Evolutionary conservation across 2,797 vertebrate species (phyloP).

Genomic region (Tinamus major): DNA sequence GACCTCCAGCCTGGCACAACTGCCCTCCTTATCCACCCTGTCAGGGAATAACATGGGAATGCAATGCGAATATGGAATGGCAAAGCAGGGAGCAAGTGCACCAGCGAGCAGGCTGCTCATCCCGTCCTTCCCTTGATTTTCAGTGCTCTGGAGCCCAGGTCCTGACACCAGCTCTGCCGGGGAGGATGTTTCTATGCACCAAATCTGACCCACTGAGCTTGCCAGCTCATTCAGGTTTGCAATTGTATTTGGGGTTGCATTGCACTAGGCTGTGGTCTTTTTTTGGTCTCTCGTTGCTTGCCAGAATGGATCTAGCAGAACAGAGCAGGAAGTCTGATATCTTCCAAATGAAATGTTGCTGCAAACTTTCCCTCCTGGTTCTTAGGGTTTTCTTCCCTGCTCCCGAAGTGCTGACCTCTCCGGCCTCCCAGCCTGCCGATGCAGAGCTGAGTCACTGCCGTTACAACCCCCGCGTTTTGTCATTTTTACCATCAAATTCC

Average conservation of each 20-base stretch:
- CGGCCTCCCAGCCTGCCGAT: neutral
- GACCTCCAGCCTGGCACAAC: neutral
- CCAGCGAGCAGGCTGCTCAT: neutral
- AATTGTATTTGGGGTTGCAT: too few species aligned
- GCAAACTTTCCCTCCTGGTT: accelerated
- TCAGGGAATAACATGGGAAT: neutral
- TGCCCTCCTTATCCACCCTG: neutral
- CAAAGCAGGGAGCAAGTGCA: neutral
- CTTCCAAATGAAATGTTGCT: neutral
- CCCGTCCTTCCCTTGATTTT: neutral
- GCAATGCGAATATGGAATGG: accelerated
- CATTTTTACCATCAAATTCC: neutral
- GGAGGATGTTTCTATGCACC: neutral
- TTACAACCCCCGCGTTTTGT: neutral
- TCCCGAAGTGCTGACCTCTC: accelerated
- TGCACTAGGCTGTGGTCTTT: neutral
- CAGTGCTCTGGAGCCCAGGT: neutral
- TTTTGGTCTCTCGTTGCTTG: neutral
- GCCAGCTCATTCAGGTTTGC: too few species aligned
- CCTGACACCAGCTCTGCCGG: neutral
- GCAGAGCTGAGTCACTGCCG: neutral
- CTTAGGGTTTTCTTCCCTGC: neutral
- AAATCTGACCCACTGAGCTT: too few species aligned
- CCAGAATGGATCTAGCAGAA: neutral
- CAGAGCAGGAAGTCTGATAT: neutral